Base-by-base conservation (phyloP, 2,888 invertebrate genomes). In the Cephus runcator region DNA sequence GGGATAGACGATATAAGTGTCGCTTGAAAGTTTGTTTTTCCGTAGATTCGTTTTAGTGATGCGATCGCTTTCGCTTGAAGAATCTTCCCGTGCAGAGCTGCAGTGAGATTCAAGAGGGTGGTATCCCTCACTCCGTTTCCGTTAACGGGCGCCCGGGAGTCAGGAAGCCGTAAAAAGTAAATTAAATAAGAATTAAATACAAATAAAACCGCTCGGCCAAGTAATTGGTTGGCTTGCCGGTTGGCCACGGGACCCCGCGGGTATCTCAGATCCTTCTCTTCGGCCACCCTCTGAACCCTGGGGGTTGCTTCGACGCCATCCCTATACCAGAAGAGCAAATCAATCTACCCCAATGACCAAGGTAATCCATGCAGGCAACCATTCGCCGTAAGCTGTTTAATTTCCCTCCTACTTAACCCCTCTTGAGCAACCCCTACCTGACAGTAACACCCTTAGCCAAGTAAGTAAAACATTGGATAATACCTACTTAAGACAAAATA, bases 131-230 rank as follows among this genome's bases (percentile, higher is more conserved):
- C 34, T 31, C 31, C 15, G 31, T 71, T 71, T 90, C 88, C 85
- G 89, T 89, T 90, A 89, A 88, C 88, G 84, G 56, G 79, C 77
- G 80, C 77, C 76, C 77, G 82, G 73, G 34, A 75, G 35, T 56
- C 83, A 79, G 76, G 78, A 78, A 76, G 81, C 87, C 88, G 89
- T 90, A 91, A 90, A 91, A 91, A 91, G 90, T 90, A 91, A 91
- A 91, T 91, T 90, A 91, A 91, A 90, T 90, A 88, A 91, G 91
- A 91, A 91, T 91, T 90, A 91, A 91, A 91, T 90, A 91, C 87
- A 90, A 91, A 91, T 91, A 90, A 91, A 91, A 91, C 85, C 89
- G 88, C 82, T 91, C 88, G 90, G 88, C 90, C 91, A 90, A 90
- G 91, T 91, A 91, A 91, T 91, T 91, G 91, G 87, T 88, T 89